A percentile compares a stretch with the other conserved stretches of the same genome.
Evolutionary conservation across 2,888 invertebrate species (phyloP).

Genomic region (Phorcus lineatus): DNA sequence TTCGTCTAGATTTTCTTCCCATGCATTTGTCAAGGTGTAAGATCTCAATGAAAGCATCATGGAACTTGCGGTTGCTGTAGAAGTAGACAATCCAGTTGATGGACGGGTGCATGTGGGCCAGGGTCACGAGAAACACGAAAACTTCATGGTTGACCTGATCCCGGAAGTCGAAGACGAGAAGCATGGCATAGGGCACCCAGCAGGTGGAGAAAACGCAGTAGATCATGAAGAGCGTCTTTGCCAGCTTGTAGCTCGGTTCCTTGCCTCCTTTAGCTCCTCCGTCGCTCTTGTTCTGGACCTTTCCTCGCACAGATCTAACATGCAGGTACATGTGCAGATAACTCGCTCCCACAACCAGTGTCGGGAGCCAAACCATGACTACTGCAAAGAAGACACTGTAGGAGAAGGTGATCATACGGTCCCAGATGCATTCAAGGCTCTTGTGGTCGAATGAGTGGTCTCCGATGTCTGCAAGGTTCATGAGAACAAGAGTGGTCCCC

Average conservation of each 20-base stretch:
- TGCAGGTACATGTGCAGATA: slow-evolving; percentile 50
- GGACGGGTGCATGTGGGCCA: slow-evolving; percentile 58
- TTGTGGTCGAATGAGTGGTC: slow-evolving; percentile 58
- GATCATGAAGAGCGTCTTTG: slow-evolving; percentile 58
- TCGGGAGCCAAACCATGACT: slow-evolving; percentile 57
- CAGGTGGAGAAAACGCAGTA: slow-evolving; percentile 59
- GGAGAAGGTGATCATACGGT: slow-evolving; percentile 54
- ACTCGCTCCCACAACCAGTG: slow-evolving; percentile 47
- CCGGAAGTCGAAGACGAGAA: slow-evolving; percentile 53
- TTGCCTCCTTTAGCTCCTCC: not conserved
- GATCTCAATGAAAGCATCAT: slow-evolving; percentile 39
- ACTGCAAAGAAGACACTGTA: slow-evolving; percentile 59
- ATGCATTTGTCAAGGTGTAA: not conserved
- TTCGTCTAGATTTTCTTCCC: no score
- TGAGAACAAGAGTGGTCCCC: slow-evolving; percentile 48
- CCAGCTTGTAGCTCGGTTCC: slow-evolving; percentile 36
- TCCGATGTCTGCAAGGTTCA: slow-evolving; percentile 54
- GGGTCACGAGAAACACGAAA: slow-evolving; percentile 52
- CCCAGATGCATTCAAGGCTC: slow-evolving; percentile 62
- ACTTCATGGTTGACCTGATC: slow-evolving; percentile 52
- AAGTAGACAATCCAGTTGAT: slow-evolving; percentile 58
- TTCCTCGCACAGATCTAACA: slow-evolving; percentile 31
- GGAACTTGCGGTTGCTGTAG: slow-evolving; percentile 50
- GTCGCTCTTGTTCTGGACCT: not conserved
- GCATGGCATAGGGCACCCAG: slow-evolving; percentile 62